Base-by-base conservation (phyloP, 2,797 vertebrate species). In the Acomys russatus region DNA sequence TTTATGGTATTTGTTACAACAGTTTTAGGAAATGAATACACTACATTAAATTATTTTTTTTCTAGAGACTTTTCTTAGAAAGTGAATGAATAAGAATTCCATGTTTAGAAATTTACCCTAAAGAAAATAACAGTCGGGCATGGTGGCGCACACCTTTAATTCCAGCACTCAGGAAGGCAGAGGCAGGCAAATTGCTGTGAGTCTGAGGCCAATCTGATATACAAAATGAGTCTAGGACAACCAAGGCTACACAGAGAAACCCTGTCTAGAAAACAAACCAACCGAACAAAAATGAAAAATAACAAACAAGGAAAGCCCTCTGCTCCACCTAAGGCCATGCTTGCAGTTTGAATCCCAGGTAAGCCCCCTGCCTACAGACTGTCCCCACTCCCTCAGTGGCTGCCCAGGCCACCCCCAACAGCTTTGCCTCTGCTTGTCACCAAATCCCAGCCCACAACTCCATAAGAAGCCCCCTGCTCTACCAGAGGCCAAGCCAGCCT, bases 71-170 rank as follows among this genome's bases (percentile, higher is more conserved):
- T 64, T 91, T 94, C 91, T 77, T 70, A 87, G 35, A 82, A 22
- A 90, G 23, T 54, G 51, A 85, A 54, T 83, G 49, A 49, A 33
- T 90, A 28, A 30, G 44, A 59, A 59, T 61, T n/a, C 2, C 30
- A 78, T 51, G 85, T 90, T 82, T 74, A 68, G 51, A 35, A 91
- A 95, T 86, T 92, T 49, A 96, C 66, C 15, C 64, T 51, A 66
- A 74, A 90, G 14, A 88, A 96, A 95, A 91, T 74, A 80, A 93
- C 73, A 56, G 56, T 59, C 12, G 56, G 56, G 56, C 18, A 5
- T 59, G 56, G 56, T 59, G 18, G 56, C 18, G 14, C 17, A 59
- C 3, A 14, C 17, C 56, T 59, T 56, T 59, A 59, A 59, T 59
- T 12, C 56, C 15, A 17, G 56, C 15, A 59, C 56, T 59, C 56